These are phyloP conservation scores for Thinocorus orbignyianus DNA, from an alignment of 2,113 vertebrate genomes.

Conservation along the genomic window DNA sequence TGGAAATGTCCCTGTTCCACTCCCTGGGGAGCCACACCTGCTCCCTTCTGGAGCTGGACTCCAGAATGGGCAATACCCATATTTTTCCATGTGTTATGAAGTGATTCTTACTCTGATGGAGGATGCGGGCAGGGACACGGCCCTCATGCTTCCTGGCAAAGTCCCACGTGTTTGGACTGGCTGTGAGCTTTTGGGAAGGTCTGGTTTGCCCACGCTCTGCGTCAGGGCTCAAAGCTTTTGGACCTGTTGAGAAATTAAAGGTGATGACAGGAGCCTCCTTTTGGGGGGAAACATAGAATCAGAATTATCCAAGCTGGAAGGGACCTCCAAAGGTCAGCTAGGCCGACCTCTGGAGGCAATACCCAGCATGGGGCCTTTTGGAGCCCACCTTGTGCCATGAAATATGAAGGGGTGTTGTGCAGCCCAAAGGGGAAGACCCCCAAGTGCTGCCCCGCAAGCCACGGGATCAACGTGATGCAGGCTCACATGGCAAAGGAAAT, in stretches of 20 bases:
- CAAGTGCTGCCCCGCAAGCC: rapidly evolving
- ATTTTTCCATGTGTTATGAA: rapidly evolving
- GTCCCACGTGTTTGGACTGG: rapidly evolving
- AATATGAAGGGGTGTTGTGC: background rate
- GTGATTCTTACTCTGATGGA: background rate
- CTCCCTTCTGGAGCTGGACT: background rate
- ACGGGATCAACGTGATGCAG: rapidly evolving
- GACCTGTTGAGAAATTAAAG: background rate
- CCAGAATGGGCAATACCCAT: background rate
- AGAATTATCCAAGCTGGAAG: no score
- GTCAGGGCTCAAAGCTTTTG: background rate
- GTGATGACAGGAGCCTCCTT: background rate
- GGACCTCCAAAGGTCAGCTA: no score
- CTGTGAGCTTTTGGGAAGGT: background rate
- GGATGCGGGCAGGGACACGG: rapidly evolving
- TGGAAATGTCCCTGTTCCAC: rapidly evolving
- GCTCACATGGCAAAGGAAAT: rapidly evolving
- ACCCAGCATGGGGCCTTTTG: background rate
- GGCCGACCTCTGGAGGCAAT: background rate
- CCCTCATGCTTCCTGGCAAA: rapidly evolving
- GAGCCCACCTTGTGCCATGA: background rate
- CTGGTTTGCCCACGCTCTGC: background rate
- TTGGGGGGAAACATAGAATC: no score
- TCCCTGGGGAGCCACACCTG: rapidly evolving
- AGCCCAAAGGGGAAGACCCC: background rate